Evolutionary conservation across 2,888 invertebrate genomes (phyloP).

Genomic region (Pristionchus japonicus): DNA sequence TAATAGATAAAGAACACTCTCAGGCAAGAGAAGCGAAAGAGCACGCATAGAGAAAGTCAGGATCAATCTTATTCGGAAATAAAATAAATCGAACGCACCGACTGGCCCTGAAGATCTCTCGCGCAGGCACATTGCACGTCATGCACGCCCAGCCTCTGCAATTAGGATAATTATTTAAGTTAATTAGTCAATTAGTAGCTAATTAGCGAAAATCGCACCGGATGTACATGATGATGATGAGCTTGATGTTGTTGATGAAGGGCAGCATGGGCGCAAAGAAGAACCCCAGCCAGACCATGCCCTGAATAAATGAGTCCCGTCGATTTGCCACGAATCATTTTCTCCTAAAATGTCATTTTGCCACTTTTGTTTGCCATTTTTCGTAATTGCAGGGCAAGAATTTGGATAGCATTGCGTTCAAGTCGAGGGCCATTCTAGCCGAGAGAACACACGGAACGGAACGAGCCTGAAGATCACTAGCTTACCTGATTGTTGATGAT

Average conservation of each 20-base stretch:
- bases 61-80: too few relatives aligned
- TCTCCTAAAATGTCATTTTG: too few relatives aligned
- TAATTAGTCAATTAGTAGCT: neutral
- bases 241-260: slow-evolving; percentile 89
- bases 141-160: slow-evolving; percentile 79
- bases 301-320: too few relatives aligned
- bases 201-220: slow-evolving; percentile 35
- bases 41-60: neutral
- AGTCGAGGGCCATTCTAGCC: too few relatives aligned
- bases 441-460: too few relatives aligned
- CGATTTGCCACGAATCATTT: too few relatives aligned
- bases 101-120: slow-evolving; percentile 88
- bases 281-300: slow-evolving; percentile 94
- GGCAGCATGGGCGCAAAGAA: slow-evolving; percentile 96
- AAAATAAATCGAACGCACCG: slow-evolving; percentile 64
- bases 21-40: too few relatives aligned
- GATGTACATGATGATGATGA: slow-evolving; percentile 90
- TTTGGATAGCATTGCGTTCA: too few relatives aligned
- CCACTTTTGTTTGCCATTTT: too few relatives aligned
- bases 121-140: slow-evolving; percentile 95
- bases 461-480: neutral
- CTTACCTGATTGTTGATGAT: slow-evolving; percentile 90
- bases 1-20: too few relatives aligned
- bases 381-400: too few relatives aligned
- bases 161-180: neutral